phyloP scores from a whole-genome alignment of 2,888 invertebrate species.

The Leucania comma region DNA sequence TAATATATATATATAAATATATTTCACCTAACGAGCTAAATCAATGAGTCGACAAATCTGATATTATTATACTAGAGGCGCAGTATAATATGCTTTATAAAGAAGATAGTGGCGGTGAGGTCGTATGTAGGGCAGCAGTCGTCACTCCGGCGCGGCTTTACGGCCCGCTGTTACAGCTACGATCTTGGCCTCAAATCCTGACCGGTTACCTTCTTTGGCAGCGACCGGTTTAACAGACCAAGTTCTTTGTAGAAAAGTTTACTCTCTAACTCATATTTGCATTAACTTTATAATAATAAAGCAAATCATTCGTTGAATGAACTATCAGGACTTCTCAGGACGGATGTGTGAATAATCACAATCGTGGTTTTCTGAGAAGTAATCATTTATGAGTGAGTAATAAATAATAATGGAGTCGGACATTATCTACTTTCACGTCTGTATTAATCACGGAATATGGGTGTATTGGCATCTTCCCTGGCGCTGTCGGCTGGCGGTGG shows the following conservation, averaged over 20 bases:
- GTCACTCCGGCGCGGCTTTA: conserved; percentile 53
- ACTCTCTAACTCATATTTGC: conserved; percentile 76
- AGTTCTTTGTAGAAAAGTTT: conserved; percentile 78
- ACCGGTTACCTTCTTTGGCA: conserved; percentile 87
- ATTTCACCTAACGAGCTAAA: conserved; percentile 39
- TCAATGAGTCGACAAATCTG: conserved; percentile 62
- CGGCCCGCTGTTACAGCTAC: conserved; percentile 65
- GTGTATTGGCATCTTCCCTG: conserved; percentile 75
- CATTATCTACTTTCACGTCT: conserved; percentile 76
- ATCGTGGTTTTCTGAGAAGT: conserved; percentile 66
- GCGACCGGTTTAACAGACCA: conserved; percentile 86
- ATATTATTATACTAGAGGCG: conserved; percentile 48
- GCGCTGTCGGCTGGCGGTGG: conserved; percentile 36
- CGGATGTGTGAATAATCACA: conserved; percentile 66
- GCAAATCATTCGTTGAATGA: conserved; percentile 56
- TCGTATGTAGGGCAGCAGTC: conserved; percentile 81
- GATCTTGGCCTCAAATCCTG: conserved; percentile 86
- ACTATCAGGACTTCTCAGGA: conserved; percentile 55
- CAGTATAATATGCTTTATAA: conserved; percentile 34
- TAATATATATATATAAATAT: conserved; percentile 12
- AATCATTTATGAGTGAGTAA: conserved; percentile 68
- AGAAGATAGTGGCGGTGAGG: conserved; percentile 68
- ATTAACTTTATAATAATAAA: conserved; percentile 55
- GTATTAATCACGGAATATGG: conserved; percentile 79
- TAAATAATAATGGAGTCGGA: conserved; percentile 74